A percentile compares a stretch with the other conserved stretches of the same genome.
These are phyloP conservation scores for Pollicipes pollicipes DNA, from an alignment of 1,140 invertebrate genomes.

Conservation along the genomic window DNA sequence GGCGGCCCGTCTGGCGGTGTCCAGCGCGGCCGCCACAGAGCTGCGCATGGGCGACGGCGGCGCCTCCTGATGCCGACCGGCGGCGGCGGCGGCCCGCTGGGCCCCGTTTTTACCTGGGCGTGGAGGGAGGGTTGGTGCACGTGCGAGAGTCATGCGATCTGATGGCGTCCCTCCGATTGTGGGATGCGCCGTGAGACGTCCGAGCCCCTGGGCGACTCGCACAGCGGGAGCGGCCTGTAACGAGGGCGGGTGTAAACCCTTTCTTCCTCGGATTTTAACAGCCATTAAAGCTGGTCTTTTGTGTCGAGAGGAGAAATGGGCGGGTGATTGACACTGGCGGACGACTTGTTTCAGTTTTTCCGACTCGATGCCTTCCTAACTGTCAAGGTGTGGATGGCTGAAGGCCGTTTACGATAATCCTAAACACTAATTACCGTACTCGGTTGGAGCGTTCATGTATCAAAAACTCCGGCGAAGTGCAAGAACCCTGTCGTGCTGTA, in stretches of 20 bases:
- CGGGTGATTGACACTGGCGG: background rate
- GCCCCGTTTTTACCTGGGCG: background rate
- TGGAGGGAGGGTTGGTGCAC: too few species aligned
- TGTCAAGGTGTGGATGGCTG: constrained; percentile 1
- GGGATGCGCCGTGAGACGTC: background rate
- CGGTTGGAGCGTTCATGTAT: background rate
- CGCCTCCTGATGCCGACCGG: too few species aligned
- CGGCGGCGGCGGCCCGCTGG: too few species aligned
- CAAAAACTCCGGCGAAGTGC: background rate
- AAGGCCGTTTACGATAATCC: constrained; percentile 4
- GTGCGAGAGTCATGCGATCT: background rate
- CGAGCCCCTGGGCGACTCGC: too few species aligned
- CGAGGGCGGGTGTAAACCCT: background rate
- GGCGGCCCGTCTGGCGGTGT: too few species aligned
- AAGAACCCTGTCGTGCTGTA: background rate
- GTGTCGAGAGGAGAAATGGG: background rate
- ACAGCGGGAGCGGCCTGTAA: background rate
- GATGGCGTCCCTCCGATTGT: background rate
- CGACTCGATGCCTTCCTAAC: too few species aligned
- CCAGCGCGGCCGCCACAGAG: too few species aligned
- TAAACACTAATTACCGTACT: background rate
- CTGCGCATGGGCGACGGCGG: background rate
- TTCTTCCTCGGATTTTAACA: too few species aligned
- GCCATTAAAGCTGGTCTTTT: too few species aligned
- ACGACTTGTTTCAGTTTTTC: background rate